Evolutionary conservation across 2,888 invertebrate genomes (phyloP), one percentile per base, ranked within the genome.

Genomic region (Zygothrica quintamaculata): DNA sequence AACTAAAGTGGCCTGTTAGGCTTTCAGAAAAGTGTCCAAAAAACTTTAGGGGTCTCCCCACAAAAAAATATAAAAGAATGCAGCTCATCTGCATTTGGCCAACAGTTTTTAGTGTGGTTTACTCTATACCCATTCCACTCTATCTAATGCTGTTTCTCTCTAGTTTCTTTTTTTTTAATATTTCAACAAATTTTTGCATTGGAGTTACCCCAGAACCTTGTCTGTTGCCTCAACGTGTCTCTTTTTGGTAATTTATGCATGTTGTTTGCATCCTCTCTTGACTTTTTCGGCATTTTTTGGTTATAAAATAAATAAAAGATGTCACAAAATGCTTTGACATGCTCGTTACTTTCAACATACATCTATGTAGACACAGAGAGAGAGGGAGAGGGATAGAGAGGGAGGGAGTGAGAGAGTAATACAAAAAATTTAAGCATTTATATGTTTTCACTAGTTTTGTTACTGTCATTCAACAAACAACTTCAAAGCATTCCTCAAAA

Each of bases 1-100:
- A 77, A 84, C 68, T 84, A 78, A 87, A 80, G 86, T 80, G 86
- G 86, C 80, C 80, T 77, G 71, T 80, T 80, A 86, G 82, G 77
- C 77, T 79, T 82, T 82, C 79, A 76, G 34, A 67, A 86, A 86
- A 84, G 67, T 86, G 77, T 78, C 77, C 77, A 61, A 81, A n/a
- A 78, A 81, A 77, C 75, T 84, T 73, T 80, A 58, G 29, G 5
- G 26, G 42, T 61, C 61, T 59, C 18, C 18, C 18, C 18, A 60
- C n/a, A n/a, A n/a, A n/a, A n/a, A n/a, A n/a, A n/a, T n/a, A n/a
- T n/a, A 70, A 77, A 80, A 65, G 75, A 77, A 84, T 84, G 67
- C 65, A 56, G 66, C 61, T 72, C 76, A 75, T 74, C 72, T 76
- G 73, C 65, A 74, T 75, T 61, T 61, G 53, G 56, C 43, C 48